Evolutionary conservation across 2,113 vertebrate genomes (phyloP), one percentile per base, ranked within the genome.

Genomic region (Clarias batrachus): DNA sequence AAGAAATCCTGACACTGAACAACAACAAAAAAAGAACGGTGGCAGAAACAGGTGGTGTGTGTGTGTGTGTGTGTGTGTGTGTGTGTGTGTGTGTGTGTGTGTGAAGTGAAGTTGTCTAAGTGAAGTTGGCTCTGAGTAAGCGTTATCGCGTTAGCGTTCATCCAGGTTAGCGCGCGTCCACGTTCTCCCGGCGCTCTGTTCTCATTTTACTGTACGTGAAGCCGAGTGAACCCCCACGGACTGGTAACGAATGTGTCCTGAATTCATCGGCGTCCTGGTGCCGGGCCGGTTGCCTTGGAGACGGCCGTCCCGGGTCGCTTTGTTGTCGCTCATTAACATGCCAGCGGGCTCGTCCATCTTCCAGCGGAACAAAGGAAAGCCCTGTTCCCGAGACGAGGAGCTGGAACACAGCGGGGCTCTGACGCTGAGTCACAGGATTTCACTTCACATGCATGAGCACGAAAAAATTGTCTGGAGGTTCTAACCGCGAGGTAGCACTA

Each of bases 201-300:
- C 13, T 78, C 25, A 2, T 66, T 57, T 48, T 63, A 14, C 25
- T 65, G 56, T 17, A 59, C 23, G 25, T 74, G 56, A 33, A 30
- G 57, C 79, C 11, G 48, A 80, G 84, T 59, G 41, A 76, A 66
- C 59, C 60, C 25, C 80, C 13, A 62, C 13, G 41, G 73, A 48
- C n/a, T 82, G 19, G 41, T 82, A 88, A 76, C 37, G 63, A 59
- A 85, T 73, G 81, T n/a, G 89, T 84, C 90, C 90, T 89, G 85
- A 85, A 88, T 91, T 77, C 83, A 88, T 89, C 89, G 90, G 91
- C 93, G 88, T 93, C 91, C 66, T 91, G 92, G 92, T 92, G 89
- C 89, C 74, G 86, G 74, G 86, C 91, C 41, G 89, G 95, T 95
- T 91, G 92, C 95, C 94, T 88, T 95, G 94, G 94, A 89, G 92